Conservation (phyloP, 2,797 vertebrate genomes). For the Odontamblyopus lacepedii region DNA sequence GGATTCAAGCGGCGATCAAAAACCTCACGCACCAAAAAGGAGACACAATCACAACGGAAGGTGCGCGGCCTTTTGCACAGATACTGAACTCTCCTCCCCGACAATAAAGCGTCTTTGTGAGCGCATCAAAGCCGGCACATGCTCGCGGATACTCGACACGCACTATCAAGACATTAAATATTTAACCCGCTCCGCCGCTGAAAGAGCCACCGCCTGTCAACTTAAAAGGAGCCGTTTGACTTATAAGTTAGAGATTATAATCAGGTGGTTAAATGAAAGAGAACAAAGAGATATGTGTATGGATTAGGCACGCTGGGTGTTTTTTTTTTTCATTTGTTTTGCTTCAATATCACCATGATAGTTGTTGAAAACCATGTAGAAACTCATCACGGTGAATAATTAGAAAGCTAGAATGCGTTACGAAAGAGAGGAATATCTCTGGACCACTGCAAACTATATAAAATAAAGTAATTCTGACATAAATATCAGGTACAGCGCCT, state of each 20-base stretch:
- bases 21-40: constrained; percentile 33
- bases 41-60: constrained; percentile 39
- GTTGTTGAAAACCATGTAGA: too few relatives aligned
- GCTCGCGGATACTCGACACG: constrained; percentile 8
- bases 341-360: too few relatives aligned
- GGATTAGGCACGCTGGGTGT: background rate
- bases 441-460: too few relatives aligned
- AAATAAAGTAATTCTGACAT: too few relatives aligned
- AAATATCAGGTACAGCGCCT: too few relatives aligned
- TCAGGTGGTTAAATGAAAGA: too few relatives aligned
- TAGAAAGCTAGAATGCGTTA: too few relatives aligned
- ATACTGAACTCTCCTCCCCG: constrained; percentile 18
- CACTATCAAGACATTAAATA: constrained; percentile 7
- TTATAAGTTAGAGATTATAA: background rate
- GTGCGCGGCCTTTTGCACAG: constrained; percentile 21
- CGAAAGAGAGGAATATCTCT: too few relatives aligned
- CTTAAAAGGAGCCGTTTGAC: background rate
- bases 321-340: too few relatives aligned
- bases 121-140: constrained; percentile 37
- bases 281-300: background rate
- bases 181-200: background rate
- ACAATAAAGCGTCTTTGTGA: constrained; percentile 35
- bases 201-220: background rate
- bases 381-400: too few relatives aligned
- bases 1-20: constrained; percentile 61